A percentile compares a stretch with the other conserved stretches of the same genome.
These are phyloP conservation scores for Hozukius guyotensis DNA, from an alignment of 2,797 vertebrate genomes.

Conservation along the genomic window DNA sequence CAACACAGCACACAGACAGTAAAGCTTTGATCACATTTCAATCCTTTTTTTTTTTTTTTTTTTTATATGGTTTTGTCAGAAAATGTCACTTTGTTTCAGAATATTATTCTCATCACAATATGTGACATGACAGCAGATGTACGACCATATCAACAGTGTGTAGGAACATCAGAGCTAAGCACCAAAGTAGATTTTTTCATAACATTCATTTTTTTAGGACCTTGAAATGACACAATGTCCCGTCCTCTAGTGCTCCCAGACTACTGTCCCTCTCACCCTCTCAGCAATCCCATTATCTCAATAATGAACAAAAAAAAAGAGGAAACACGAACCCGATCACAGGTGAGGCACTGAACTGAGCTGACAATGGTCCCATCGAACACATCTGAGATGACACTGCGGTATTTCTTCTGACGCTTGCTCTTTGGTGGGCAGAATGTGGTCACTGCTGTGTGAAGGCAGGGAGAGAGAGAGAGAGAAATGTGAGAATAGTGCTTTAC, in stretches of 20 bases:
- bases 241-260: background rate
- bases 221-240: background rate
- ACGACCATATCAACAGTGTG: background rate
- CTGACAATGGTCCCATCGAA: constrained; percentile 98
- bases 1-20: constrained; percentile 40
- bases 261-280: background rate
- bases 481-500: constrained; percentile 14
- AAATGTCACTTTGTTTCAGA: background rate
- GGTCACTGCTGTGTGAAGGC: constrained; percentile 79
- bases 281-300: background rate
- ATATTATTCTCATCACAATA: background rate
- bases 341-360: constrained; percentile 98
- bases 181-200: background rate
- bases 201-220: background rate
- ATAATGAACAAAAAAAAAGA: background rate
- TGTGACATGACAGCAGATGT: background rate
- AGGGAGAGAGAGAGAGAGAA: constrained; percentile 11
- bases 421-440: constrained; percentile 88
- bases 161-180: background rate
- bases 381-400: constrained; percentile 96
- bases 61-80: background rate
- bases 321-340: constrained; percentile 90
- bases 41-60: too few species aligned
- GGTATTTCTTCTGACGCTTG: constrained; percentile 94
- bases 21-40: background rate